phyloP scores from a whole-genome alignment of 2,113 vertebrate genomes.

The Scalopus aquaticus region DNA sequence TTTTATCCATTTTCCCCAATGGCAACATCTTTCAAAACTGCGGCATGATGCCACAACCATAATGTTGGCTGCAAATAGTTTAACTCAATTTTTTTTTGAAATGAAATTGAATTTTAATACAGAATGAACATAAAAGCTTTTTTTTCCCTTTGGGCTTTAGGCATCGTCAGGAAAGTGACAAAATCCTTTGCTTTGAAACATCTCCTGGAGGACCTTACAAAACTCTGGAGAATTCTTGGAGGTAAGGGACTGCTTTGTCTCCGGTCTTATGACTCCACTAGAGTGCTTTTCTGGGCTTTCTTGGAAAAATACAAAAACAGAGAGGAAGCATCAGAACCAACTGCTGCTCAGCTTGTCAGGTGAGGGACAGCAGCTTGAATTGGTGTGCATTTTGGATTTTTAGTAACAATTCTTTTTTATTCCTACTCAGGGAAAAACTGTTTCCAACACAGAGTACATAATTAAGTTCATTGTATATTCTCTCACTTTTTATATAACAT shows the following conservation, averaged over 20 bases:
- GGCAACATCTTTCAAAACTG: not conserved
- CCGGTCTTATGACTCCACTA: not conserved
- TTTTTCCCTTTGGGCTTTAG: not conserved
- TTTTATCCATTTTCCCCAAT: not conserved
- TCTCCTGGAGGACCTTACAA: not conserved
- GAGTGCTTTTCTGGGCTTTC: constrained; percentile 19
- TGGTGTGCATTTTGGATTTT: not conserved
- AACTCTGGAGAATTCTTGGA: not conserved
- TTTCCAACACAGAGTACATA: not conserved
- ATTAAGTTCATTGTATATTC: not conserved
- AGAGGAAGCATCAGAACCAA: not conserved
- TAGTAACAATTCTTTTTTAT: not conserved
- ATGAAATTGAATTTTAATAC: constrained; percentile 18
- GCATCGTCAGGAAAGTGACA: constrained; percentile 46
- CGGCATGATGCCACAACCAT: not conserved
- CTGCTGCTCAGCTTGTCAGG: not conserved
- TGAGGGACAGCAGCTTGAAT: not conserved
- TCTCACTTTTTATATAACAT: constrained; percentile 4
- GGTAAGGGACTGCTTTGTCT: not conserved
- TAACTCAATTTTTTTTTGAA: constrained; percentile 53
- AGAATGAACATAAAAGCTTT: constrained; percentile 1
- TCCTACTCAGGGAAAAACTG: not conserved
- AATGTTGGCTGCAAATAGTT: not conserved
- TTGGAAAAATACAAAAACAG: not conserved
- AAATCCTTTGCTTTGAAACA: not conserved